A percentile compares a stretch with the other conserved stretches of the same genome.
These are phyloP conservation scores for Centruroides sculpturatus DNA, from an alignment of 1,140 invertebrate genomes.

Conservation along the genomic window DNA sequence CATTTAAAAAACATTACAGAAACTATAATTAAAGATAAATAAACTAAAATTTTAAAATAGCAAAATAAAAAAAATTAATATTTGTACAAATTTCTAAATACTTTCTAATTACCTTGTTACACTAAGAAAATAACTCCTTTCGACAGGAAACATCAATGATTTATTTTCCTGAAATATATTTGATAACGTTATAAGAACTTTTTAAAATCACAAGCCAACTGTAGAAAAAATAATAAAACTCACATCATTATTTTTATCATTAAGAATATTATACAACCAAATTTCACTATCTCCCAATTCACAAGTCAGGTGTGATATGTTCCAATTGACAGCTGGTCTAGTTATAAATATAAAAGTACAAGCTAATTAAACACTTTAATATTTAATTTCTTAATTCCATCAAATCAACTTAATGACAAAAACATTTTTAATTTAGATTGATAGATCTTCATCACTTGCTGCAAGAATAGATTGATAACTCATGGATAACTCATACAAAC, in stretches of 20 bases:
- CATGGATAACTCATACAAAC: too few relatives aligned
- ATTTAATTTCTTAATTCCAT: too few relatives aligned
- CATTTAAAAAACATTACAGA: too few relatives aligned
- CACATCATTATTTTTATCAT: conserved; percentile 9
- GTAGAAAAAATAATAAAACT: background rate
- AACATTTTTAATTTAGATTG: too few relatives aligned
- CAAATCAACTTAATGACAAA: too few relatives aligned
- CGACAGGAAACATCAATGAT: conserved; percentile 48
- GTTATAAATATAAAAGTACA: background rate
- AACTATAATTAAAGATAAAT: too few relatives aligned
- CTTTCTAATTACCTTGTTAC: conserved; percentile 44
- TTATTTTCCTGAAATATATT: conserved; percentile 18
- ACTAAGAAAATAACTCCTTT: conserved; percentile 78
- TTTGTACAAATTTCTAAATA: too few relatives aligned
- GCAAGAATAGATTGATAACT: too few relatives aligned
- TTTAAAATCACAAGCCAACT: too few relatives aligned
- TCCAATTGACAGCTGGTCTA: conserved; percentile 75
- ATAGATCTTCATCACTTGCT: too few relatives aligned
- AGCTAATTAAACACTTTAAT: background rate
- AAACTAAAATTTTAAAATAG: too few relatives aligned
- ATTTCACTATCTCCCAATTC: conserved; percentile 79
- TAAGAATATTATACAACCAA: conserved; percentile 57
- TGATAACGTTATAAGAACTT: background rate
- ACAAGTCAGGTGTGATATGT: conserved; percentile 81
- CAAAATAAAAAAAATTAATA: too few relatives aligned